Conservation (phyloP, 1,140 invertebrate species). For the Zaprionus ghesquierei region DNA sequence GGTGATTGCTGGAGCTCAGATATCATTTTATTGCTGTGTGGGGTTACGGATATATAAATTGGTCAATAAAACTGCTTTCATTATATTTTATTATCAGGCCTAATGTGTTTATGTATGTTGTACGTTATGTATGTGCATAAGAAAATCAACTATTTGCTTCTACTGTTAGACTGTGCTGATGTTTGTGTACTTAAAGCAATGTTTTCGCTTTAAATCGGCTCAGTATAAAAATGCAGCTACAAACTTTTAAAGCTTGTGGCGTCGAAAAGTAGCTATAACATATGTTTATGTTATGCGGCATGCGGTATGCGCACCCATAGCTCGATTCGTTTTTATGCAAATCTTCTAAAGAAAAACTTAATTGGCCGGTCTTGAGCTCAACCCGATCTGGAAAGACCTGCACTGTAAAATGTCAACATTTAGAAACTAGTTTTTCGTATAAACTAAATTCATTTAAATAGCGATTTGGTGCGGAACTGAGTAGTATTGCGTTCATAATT, state of each 20-base stretch:
- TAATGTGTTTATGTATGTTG: too few relatives aligned
- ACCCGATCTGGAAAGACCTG: slow-evolving; percentile 54
- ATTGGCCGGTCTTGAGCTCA: slow-evolving; percentile 22
- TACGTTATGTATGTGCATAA: too few relatives aligned
- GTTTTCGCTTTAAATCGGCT: background rate
- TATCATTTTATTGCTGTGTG: background rate
- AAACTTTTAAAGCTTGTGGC: background rate
- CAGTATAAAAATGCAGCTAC: background rate
- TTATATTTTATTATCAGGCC: too few relatives aligned
- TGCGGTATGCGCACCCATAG: background rate
- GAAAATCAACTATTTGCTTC: background rate
- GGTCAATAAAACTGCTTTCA: too few relatives aligned
- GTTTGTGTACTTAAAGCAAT: background rate
- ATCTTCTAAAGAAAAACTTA: slow-evolving; percentile 41
- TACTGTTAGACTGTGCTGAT: background rate
- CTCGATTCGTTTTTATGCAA: slow-evolving; percentile 55
- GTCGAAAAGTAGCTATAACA: background rate
- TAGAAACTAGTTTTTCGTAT: slow-evolving; percentile 62
- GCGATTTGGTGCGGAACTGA: slow-evolving; percentile 61
- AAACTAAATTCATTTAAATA: slow-evolving; percentile 59
- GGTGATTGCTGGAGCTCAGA: background rate
- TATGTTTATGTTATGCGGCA: slow-evolving; percentile 1
- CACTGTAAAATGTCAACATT: slow-evolving; percentile 61
- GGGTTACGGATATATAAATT: background rate
- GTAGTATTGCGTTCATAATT: slow-evolving; percentile 45